phyloP scores from a whole-genome alignment of 2,797 vertebrate species.

The Malurus splendens region DNA sequence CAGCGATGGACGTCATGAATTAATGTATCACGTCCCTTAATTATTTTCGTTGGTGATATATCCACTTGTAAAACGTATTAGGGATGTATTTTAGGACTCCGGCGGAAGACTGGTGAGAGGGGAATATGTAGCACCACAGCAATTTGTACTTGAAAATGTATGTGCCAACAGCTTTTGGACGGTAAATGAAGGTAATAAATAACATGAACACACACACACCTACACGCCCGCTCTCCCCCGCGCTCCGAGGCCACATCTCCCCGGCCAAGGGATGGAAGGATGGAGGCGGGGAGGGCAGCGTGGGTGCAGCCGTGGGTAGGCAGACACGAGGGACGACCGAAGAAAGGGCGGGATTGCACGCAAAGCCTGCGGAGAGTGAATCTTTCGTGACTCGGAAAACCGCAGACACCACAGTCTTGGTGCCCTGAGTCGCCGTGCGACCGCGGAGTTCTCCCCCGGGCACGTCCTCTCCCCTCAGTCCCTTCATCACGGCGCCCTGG shows the following conservation, averaged over 20 bases:
- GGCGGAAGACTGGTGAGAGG: constrained; percentile 12
- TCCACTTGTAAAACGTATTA: constrained; percentile 15
- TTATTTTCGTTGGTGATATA: constrained; percentile 37
- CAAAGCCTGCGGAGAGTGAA: no score
- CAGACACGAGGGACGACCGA: background rate
- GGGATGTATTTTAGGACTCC: constrained; percentile 20
- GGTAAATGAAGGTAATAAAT: constrained; percentile 58
- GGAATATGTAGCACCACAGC: constrained; percentile 23
- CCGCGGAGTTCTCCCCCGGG: background rate
- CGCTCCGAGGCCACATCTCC: background rate
- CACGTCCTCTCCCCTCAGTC: background rate
- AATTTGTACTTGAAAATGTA: constrained; percentile 62
- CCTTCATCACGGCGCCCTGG: background rate
- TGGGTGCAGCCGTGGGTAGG: background rate
- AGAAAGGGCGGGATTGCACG: no score
- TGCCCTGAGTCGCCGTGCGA: background rate
- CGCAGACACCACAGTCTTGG: fast-evolving
- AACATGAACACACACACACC: constrained; percentile 16
- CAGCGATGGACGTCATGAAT: background rate
- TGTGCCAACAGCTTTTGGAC: constrained; percentile 42
- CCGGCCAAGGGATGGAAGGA: background rate
- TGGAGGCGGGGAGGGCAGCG: background rate
- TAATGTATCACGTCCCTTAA: background rate
- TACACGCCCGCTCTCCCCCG: background rate
- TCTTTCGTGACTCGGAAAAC: background rate